Evolutionary conservation across 2,113 vertebrate species (phyloP), one percentile per base, ranked within the genome.

Genomic region (Fulica atra): DNA sequence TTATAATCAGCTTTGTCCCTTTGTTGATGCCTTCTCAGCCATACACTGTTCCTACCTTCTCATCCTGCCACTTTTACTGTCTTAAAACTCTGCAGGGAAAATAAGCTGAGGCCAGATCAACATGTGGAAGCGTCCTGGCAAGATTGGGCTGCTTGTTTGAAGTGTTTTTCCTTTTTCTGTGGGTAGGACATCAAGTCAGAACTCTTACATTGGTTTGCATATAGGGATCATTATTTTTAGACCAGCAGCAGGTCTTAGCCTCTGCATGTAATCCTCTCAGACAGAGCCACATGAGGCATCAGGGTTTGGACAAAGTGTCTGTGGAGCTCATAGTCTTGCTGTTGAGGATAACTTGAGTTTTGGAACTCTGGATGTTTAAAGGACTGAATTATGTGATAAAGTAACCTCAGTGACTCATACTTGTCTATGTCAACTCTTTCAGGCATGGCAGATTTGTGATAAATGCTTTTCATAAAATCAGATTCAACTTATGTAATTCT

Each of bases 161-260:
- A 93, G 25, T 61, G 78, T 66, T 93, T 94, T 60, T 48, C 29
- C 70, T 83, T 97, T 91, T 81, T 78, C 71, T 79, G 40, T 89
- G 68, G 73, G 33, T 86, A 77, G 69, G 63, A 89, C 53, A 56
- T 70, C 33, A 94, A 95, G 82, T 90, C 77, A 95, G 89, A 77
- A 83, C 64, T 53, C 6, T 46, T 44, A 18, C 76, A 48, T 91
- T 86, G 80, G 82, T 96, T 89, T 20, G 2, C 66, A 50, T 70
- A 48, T 57, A 77, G 89, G 40, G 40, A 89, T 86, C 76, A 42
- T 97, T 98, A 97, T 97, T 98, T 98, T 98, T 98, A 96, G 96
- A 96, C 31, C 44, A 60, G 60, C 38, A 29, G 69, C 88, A 87
- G 85, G 74, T 89, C 95, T 97, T 95, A 96, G 72, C 89, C 80